These are phyloP conservation scores for Amyelois transitella DNA, from an alignment of 1,140 invertebrate species.

Conservation along the genomic window DNA sequence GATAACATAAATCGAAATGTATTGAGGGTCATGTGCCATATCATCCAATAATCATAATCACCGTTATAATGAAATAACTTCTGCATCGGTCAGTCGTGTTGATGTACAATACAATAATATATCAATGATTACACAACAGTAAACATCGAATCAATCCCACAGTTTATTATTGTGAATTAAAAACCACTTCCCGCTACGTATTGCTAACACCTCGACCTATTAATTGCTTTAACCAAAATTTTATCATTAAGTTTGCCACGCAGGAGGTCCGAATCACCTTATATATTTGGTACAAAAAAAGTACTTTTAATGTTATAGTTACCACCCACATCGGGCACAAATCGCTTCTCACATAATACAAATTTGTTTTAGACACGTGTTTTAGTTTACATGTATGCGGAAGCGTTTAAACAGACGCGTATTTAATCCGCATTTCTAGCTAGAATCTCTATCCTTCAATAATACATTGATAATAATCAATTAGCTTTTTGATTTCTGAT, in stretches of 20 bases:
- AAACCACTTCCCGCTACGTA: neutral
- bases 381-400: slow-evolving; percentile 26
- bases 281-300: slow-evolving; percentile 41
- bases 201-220: neutral
- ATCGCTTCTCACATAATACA: slow-evolving; percentile 21
- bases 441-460: neutral
- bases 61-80: neutral
- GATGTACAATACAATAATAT: neutral
- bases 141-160: neutral
- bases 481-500: too few relatives aligned
- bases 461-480: too few relatives aligned
- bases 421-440: neutral
- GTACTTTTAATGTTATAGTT: slow-evolving; percentile 24
- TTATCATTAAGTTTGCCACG: slow-evolving; percentile 24
- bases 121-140: neutral
- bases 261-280: slow-evolving; percentile 45
- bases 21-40: neutral
- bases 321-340: slow-evolving; percentile 46
- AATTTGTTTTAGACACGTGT: slow-evolving; percentile 31
- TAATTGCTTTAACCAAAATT: slow-evolving; percentile 3
- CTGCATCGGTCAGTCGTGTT: neutral
- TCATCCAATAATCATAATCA: neutral
- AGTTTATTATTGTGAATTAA: neutral
- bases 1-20: neutral
- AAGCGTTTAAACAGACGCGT: slow-evolving; percentile 16